Base-by-base conservation (phyloP, 2,888 invertebrate species). In the Watsonalla binaria region DNA sequence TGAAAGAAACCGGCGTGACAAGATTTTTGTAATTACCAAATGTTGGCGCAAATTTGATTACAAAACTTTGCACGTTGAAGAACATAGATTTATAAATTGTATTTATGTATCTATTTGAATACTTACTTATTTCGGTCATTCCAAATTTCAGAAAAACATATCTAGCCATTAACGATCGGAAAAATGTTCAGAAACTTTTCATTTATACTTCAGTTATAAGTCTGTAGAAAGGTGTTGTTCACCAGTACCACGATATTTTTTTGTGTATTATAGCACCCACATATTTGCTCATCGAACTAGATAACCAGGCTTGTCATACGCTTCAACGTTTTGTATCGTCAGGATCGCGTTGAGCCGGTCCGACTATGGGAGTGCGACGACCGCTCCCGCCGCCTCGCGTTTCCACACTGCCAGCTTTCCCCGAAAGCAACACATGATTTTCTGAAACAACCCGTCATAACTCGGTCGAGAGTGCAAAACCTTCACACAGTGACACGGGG, bases 401-500 rank as follows among this genome's bases (percentile, higher is more conserved):
- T 64, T 69, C 69, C 61, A 59, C 54, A 81, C 79, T 74, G 73
- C 66, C 76, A 67, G 77, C 66, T 84, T 84, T 85, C 78, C 83
- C 78, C 72, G 63, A 73, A 76, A 81, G 82, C 86, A 85, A 87
- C 86, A 87, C 84, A 86, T 86, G 86, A 84, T 85, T 83, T 83
- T 78, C 84, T 70, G 76, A 82, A 84, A 81, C 86, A 84, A 81
- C 83, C 84, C 65, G 73, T 67, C 72, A 73, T 79, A 85, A 86
- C 81, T 88, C 89, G 89, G 89, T 87, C 87, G 88, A 84, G 85
- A 84, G 87, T 84, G 86, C 80, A 78, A 80, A 90, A 89, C 89
- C 90, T 90, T 90, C 87, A 88, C 90, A 90, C 86, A 87, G 84
- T 90, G 86, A 89, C 89, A 87, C 84, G 78, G 74, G 82, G 81